phyloP scores from a whole-genome alignment of 2,888 invertebrate species.

The Drosophila gaucha region DNA sequence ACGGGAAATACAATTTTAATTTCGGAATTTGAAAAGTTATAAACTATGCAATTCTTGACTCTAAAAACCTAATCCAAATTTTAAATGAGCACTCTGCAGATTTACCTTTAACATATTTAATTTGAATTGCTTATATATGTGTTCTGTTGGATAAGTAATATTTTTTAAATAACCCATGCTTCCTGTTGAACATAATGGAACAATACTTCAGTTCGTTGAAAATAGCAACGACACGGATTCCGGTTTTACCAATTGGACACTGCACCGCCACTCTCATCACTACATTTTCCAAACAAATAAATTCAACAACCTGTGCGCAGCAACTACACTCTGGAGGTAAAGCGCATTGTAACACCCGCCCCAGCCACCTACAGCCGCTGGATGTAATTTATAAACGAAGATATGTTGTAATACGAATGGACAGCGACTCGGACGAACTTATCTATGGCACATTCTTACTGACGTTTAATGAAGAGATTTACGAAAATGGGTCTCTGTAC shows the following conservation, averaged over 20 bases:
- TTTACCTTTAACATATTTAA: not conserved
- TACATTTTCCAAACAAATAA: not conserved
- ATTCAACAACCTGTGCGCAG: not conserved
- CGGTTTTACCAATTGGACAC: not conserved
- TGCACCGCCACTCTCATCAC: not conserved
- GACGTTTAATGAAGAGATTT: not conserved
- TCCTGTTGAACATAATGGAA: slow-evolving; percentile 1
- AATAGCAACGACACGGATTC: not conserved
- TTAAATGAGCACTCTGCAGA: not conserved
- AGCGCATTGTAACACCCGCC: not conserved
- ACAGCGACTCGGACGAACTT: not conserved
- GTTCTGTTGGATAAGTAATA: slow-evolving; percentile 8
- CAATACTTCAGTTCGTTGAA: not conserved
- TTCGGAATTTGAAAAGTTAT: not conserved
- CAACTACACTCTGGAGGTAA: not conserved
- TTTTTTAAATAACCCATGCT: not conserved
- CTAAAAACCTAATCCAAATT: not conserved
- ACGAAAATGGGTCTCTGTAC: not conserved
- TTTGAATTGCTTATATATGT: not conserved
- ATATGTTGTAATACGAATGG: not conserved
- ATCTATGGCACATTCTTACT: not conserved
- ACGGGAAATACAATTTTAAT: not conserved
- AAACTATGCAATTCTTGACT: not conserved
- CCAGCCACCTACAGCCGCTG: not conserved
- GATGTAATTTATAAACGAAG: not conserved